Base-by-base conservation (phyloP, 2,888 invertebrate species). In the Lathronympha strigana region DNA sequence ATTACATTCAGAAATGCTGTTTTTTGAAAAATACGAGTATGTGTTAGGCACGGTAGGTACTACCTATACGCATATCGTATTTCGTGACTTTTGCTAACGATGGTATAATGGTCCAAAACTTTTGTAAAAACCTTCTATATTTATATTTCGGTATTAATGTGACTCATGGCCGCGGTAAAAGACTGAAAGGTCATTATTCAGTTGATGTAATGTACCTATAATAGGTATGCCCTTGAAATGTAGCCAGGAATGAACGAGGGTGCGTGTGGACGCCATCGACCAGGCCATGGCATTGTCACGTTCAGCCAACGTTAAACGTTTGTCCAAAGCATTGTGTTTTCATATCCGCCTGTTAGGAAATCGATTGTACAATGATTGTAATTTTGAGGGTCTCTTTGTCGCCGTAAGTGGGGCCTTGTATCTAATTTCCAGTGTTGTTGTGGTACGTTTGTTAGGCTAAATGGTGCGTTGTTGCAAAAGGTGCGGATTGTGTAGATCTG, bases 291-390 rank as follows among this genome's bases (percentile, higher is more conserved):
- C 55, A 64, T 64, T 67, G 67, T 67, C 61, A 67, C 50, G 47
- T 64, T 50, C 53, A 51, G 61, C 21, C 36, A 13, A 61, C 13
- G 31, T 66, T 67, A 67, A 43, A 61, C 63, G 58, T 25, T 63
- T 55, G 51, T 49, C 58, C 58, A 25, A 64, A 70, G 67, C 70
- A 70, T 70, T 70, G 69, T 47, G 63, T 68, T 69, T 71, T 67
- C 62, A 61, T 64, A 50, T 66, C 70, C 69, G 64, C 71, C 69
- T 66, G 67, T 63, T 70, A 69, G 73, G 72, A 73, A 73, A 74
- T 73, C 67, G 67, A 70, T 73, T 70, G 64, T 63, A 43, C 57
- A 17, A 55, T 43, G 9, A 58, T 60, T 64, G 64, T 60, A 13
- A 45, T 53, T 64, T 64, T 45, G 51, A 58, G 63, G 64, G 64